phyloP scores from a whole-genome alignment of 2,888 invertebrate genomes.

The Clistopyga incitator region DNA sequence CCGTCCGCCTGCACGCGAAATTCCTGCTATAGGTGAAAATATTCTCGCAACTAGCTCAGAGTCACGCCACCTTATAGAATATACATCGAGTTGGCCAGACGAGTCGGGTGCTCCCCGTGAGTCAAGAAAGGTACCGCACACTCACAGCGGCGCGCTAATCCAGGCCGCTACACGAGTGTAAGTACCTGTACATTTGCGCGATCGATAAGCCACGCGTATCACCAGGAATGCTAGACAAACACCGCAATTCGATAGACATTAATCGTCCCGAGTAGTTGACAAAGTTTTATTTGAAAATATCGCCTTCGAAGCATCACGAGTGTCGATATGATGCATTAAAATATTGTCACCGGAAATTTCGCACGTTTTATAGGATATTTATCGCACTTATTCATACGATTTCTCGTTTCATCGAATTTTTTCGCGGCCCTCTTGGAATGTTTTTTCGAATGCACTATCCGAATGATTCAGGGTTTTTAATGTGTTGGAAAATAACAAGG shows the following conservation, averaged over 20 bases:
- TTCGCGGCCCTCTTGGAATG: too few relatives aligned
- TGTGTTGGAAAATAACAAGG: too few relatives aligned
- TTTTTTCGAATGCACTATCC: too few relatives aligned
- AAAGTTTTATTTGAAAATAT: not conserved
- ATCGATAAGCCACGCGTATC: constrained; percentile 77
- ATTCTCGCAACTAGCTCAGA: constrained; percentile 48
- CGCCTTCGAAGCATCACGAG: not conserved
- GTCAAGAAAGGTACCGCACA: constrained; percentile 77
- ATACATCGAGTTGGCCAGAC: constrained; percentile 52
- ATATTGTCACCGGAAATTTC: not conserved
- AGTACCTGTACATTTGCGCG: constrained; percentile 67
- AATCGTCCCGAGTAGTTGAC: not conserved
- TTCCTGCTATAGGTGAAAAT: constrained; percentile 62
- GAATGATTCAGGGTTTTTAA: too few relatives aligned
- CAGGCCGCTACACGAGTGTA: constrained; percentile 65
- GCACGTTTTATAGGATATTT: too few relatives aligned
- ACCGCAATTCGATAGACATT: not conserved
- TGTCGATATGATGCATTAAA: not conserved
- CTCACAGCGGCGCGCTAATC: constrained; percentile 46
- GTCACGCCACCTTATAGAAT: constrained; percentile 61
- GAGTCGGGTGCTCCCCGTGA: constrained; percentile 74
- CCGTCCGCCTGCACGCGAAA: constrained; percentile 48
- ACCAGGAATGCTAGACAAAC: constrained; percentile 73
- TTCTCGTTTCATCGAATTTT: too few relatives aligned
- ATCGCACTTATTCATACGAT: too few relatives aligned